These are phyloP conservation scores for Cataglyphis hispanica DNA, from an alignment of 1,140 invertebrate genomes.

Conservation along the genomic window DNA sequence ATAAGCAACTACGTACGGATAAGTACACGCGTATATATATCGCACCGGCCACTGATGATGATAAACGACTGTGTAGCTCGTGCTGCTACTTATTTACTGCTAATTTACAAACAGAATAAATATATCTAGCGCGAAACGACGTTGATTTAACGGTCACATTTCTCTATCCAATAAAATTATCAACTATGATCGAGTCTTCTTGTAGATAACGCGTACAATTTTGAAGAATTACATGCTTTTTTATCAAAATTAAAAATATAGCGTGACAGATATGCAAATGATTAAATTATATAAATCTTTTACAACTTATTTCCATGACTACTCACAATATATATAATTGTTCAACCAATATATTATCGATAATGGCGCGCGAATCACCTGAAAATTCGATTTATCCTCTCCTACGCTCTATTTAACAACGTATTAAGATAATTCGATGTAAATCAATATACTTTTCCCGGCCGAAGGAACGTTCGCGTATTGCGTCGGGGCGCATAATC, in stretches of 20 bases:
- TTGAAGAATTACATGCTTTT: not conserved
- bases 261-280: not conserved
- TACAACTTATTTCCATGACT: not conserved
- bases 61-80: slow-evolving; percentile 67
- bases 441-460: slow-evolving; percentile 18
- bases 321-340: not conserved
- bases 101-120: slow-evolving; percentile 42
- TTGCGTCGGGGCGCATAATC: slow-evolving; percentile 36
- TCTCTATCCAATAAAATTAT: slow-evolving; percentile 36
- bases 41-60: slow-evolving; percentile 68
- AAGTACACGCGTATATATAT: slow-evolving; percentile 65
- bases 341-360: not conserved
- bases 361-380: not conserved
- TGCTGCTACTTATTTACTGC: slow-evolving; percentile 63
- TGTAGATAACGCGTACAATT: not conserved
- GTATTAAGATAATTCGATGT: slow-evolving; percentile 24
- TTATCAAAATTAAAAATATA: not conserved
- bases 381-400: not conserved
- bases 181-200: not conserved
- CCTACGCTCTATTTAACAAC: not conserved
- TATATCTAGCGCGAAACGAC: not conserved
- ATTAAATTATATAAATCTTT: not conserved
- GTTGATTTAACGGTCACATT: slow-evolving; percentile 44
- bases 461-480: not conserved
- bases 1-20: slow-evolving; percentile 72